Conservation (phyloP, 2,113 vertebrate genomes). For the Gopherus flavomarginatus region DNA sequence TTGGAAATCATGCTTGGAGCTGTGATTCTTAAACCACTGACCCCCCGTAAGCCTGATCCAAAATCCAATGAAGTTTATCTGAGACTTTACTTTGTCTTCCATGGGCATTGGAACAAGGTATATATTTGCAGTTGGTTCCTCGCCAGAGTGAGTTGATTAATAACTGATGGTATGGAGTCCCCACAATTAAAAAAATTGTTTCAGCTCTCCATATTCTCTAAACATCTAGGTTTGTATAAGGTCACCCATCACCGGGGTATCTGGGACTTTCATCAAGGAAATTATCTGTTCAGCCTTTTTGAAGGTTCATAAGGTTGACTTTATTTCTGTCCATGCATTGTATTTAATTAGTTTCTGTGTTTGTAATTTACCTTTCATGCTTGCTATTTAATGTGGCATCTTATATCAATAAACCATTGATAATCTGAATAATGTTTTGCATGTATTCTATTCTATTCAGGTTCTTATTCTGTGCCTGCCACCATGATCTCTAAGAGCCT, state of each 20-base stretch:
- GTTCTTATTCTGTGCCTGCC: neutral
- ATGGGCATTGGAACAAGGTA: neutral
- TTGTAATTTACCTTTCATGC: neutral
- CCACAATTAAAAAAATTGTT: neutral
- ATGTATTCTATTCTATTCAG: neutral
- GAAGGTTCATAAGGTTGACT: neutral
- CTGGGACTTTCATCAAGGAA: neutral
- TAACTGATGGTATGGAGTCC: constrained; percentile 56
- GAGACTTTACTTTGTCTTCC: neutral
- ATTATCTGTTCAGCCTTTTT: neutral
- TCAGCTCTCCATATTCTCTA: neutral
- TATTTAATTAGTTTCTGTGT: neutral
- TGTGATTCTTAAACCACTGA: neutral
- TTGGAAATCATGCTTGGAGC: constrained; percentile 38
- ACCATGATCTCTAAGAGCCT: neutral
- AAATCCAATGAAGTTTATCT: neutral
- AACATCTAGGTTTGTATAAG: neutral
- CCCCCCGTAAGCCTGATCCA: neutral
- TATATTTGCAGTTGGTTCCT: constrained; percentile 54
- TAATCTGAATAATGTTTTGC: neutral
- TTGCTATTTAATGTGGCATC: neutral
- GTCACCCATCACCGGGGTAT: neutral
- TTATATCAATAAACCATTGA: neutral
- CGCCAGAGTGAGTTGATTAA: constrained; percentile 62
- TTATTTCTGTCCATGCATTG: neutral